Evolutionary conservation across 2,888 invertebrate genomes (phyloP), one percentile per base, ranked within the genome.

Genomic region (Omphaloscelis lunosa): DNA sequence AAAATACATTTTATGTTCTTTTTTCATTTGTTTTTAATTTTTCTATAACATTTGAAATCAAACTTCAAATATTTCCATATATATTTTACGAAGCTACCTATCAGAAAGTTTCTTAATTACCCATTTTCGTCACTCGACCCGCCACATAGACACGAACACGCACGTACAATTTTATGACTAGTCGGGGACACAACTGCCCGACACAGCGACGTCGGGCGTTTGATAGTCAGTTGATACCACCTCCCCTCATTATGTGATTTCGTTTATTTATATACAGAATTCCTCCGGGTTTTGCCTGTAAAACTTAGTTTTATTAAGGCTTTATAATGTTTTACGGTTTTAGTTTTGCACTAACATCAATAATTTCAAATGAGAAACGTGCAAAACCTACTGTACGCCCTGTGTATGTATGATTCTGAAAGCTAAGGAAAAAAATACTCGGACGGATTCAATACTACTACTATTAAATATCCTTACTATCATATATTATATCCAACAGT

Each of bases 131-230:
- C 34, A 39, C 61, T 61, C 17, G 70, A 12, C 12, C 74, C 27
- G 58, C 70, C 59, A 73, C 82, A 82, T 53, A 61, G 23, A 70
- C 53, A 71, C 29, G 61, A 65, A 84, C 71, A 82, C 68, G 78
- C 83, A 82, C 83, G 73, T 85, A 78, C 85, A 69, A 78, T 79
- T 82, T 85, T 84, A 84, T 79, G 71, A 72, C 74, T 61, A 69
- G 72, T 74, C 39, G 74, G 71, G 74, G 71, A 72, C 39, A 71
- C 62, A 77, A 51, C 78, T 58, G 41, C 39, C 27, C 58, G 53
- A 63, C 78, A 58, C 17, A 17, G 66, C 68, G 71, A 23, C 66
- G 61, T 48, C 59, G 45, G 34, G 34, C 71, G 66, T 65, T 85
- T 77, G 70, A 85, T 85, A 82, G 70, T 70, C 53, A 51, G 63